These are phyloP conservation scores for Aphidius ervi DNA, from an alignment of 1,140 invertebrate species.

Conservation along the genomic window DNA sequence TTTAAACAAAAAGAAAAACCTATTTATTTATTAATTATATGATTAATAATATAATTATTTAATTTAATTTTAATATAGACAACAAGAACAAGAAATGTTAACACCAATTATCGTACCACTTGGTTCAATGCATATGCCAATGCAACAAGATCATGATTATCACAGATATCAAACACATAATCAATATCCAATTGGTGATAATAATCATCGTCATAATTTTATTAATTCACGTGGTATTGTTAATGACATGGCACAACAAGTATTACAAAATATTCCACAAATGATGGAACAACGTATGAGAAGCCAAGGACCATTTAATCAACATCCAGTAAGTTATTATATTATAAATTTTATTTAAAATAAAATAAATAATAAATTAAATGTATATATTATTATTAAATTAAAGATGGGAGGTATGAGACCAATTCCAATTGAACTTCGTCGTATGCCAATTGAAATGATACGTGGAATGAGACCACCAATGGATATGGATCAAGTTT, in stretches of 20 bases:
- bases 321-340: conserved; percentile 19
- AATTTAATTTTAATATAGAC: conserved; percentile 27
- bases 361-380: not conserved
- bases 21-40: not conserved
- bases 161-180: conserved; percentile 45
- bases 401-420: conserved; percentile 35
- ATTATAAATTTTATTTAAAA: not conserved
- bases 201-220: conserved; percentile 44
- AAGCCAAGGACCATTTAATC: conserved; percentile 30
- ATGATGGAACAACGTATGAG: conserved; percentile 40
- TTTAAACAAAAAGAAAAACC: not conserved
- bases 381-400: conserved; percentile 1
- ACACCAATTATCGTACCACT: conserved; percentile 51
- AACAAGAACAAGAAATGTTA: conserved; percentile 44
- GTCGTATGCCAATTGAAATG: conserved; percentile 37
- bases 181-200: conserved; percentile 46
- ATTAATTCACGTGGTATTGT: conserved; percentile 40
- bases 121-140: conserved; percentile 47
- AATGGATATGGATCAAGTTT: conserved; percentile 31
- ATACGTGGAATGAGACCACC: conserved; percentile 41
- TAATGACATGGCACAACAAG: conserved; percentile 36
- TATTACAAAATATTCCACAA: conserved; percentile 41
- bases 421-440: conserved; percentile 43
- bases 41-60: not conserved
- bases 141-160: conserved; percentile 43